A percentile compares a stretch with the other conserved stretches of the same genome.
phyloP scores from a whole-genome alignment of 2,797 vertebrate species.

The Tapera naevia region DNA sequence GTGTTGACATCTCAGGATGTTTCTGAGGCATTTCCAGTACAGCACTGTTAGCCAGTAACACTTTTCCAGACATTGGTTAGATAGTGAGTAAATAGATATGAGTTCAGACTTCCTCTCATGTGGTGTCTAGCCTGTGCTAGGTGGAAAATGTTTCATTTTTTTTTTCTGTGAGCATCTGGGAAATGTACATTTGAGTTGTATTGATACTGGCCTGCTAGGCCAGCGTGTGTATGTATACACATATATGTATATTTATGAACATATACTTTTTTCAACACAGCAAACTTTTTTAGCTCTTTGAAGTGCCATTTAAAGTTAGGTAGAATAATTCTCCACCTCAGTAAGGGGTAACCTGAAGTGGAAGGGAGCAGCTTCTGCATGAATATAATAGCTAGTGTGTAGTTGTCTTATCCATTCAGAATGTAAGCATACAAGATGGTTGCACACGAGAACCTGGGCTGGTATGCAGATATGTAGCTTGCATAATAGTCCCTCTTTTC shows the following conservation, averaged over 20 bases:
- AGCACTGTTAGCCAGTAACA: not conserved
- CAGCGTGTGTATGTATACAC: not conserved
- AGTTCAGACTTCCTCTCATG: not conserved
- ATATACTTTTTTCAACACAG: not conserved
- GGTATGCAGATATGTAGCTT: not conserved
- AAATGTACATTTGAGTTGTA: not conserved
- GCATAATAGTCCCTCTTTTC: not conserved
- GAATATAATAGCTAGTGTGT: too few species aligned
- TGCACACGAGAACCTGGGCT: not conserved
- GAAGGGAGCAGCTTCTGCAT: not conserved
- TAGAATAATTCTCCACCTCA: not conserved
- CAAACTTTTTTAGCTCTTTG: not conserved
- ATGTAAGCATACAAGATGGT: rapidly evolving
- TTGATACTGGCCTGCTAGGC: not conserved
- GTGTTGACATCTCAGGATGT: not conserved
- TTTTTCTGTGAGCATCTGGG: not conserved
- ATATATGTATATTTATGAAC: too few species aligned
- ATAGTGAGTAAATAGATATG: not conserved
- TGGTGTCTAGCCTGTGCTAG: not conserved
- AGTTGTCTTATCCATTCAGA: not conserved
- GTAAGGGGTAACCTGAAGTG: not conserved
- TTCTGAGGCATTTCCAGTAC: not conserved
- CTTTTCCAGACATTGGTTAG: not conserved
- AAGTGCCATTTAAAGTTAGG: not conserved
- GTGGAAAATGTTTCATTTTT: not conserved